phyloP scores from a whole-genome alignment of 2,797 vertebrate species.

The Schizopygopsis malacanthus region DNA sequence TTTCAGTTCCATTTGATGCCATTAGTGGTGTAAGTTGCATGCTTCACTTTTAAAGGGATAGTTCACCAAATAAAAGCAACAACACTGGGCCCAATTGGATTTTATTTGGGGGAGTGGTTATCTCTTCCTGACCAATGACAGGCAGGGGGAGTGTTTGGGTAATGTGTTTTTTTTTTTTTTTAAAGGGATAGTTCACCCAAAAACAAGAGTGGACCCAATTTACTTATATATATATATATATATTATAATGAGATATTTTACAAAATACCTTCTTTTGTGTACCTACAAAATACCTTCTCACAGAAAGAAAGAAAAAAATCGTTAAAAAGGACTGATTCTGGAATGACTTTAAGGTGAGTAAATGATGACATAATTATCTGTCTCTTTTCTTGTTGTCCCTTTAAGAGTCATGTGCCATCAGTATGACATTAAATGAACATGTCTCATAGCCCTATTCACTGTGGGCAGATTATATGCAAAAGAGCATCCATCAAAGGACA shows the following conservation, averaged over 20 bases:
- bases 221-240: neutral
- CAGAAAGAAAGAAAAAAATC: no score
- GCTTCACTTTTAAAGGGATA: neutral
- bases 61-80: no score
- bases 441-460: conserved; percentile 50
- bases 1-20: neutral
- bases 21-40: neutral
- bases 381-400: neutral
- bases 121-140: no score
- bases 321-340: neutral
- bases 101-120: no score
- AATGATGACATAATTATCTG: neutral
- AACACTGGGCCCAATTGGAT: no score
- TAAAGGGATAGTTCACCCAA: neutral
- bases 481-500: conserved; percentile 64
- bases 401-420: conserved; percentile 10
- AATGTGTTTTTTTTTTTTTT: no score
- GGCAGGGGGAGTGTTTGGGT: no score
- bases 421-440: conserved; percentile 49
- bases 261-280: neutral
- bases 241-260: neutral
- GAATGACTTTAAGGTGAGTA: neutral
- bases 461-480: conserved; percentile 59
- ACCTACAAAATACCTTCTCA: no score
- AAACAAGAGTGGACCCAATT: neutral